phyloP scores from a whole-genome alignment of 2,113 vertebrate genomes.

The Clarias batrachus region DNA sequence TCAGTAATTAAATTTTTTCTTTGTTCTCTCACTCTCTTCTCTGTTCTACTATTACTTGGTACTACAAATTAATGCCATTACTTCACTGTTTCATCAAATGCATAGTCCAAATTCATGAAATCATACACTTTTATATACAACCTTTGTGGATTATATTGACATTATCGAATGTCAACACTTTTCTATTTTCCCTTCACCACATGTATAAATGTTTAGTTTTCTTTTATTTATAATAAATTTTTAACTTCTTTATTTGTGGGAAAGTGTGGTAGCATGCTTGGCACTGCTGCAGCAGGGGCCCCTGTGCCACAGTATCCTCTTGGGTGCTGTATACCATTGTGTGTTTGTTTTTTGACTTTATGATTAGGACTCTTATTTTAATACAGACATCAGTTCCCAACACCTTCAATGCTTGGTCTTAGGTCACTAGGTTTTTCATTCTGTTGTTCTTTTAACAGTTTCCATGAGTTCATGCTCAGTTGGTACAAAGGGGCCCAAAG shows the following conservation, averaged over 20 bases:
- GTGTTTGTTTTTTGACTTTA: no score
- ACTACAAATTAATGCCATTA: background rate
- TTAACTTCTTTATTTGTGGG: background rate
- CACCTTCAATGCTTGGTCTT: no score
- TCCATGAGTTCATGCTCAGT: no score
- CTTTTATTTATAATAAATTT: background rate
- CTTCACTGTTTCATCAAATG: background rate
- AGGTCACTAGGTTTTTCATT: no score
- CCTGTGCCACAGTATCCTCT: no score
- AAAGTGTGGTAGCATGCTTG: background rate
- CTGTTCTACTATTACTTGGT: slow-evolving; percentile 9
- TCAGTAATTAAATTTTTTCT: slow-evolving; percentile 28
- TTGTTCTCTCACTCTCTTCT: slow-evolving; percentile 32
- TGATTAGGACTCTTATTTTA: no score
- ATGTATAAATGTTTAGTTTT: background rate
- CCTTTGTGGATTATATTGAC: background rate
- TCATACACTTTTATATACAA: background rate
- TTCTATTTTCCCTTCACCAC: background rate
- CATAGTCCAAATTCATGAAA: background rate
- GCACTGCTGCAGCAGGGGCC: no score
- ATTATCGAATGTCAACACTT: background rate
- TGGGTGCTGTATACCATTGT: no score
- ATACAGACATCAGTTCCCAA: no score
- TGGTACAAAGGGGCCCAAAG: no score
- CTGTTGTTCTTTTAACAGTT: no score